A percentile compares a stretch with the other conserved stretches of the same genome.
These are phyloP conservation scores for Drosophila funebris DNA, from an alignment of 1,140 invertebrate species.

Conservation along the genomic window DNA sequence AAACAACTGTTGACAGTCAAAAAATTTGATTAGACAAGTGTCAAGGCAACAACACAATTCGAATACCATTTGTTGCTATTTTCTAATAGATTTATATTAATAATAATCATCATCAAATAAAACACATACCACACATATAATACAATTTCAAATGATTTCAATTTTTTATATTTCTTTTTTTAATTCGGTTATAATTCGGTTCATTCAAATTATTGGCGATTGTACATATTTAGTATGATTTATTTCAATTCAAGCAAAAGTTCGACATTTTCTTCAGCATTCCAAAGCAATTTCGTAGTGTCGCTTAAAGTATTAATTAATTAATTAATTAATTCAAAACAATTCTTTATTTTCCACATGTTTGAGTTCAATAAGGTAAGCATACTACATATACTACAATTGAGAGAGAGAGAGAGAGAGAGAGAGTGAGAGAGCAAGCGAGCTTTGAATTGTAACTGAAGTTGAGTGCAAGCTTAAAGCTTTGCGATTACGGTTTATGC, in stretches of 20 bases:
- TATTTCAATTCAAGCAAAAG: constrained; percentile 64
- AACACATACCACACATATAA: constrained; percentile 9
- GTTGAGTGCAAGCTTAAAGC: background rate
- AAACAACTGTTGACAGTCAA: constrained; percentile 11
- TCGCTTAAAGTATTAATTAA: background rate
- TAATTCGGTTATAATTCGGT: no score
- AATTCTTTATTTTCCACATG: background rate
- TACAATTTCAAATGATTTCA: constrained; percentile 24
- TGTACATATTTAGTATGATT: constrained; percentile 71
- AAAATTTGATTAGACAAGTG: constrained; percentile 47
- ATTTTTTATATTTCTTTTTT: no score
- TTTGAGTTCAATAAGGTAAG: constrained; percentile 1
- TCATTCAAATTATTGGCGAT: constrained; percentile 57
- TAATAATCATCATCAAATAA: constrained; percentile 29
- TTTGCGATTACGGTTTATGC: background rate
- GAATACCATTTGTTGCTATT: constrained; percentile 10
- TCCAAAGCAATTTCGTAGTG: background rate
- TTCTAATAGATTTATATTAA: constrained; percentile 41
- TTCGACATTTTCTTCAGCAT: constrained; percentile 5
- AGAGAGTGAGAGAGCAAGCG: no score
- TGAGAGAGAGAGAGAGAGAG: no score
- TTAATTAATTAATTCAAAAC: no score
- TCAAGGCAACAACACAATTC: constrained; percentile 40
- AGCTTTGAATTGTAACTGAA: background rate
- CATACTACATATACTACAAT: no score